Evolutionary conservation across 2,797 vertebrate species (phyloP), one percentile per base, ranked within the genome.

Genomic region (Adelosebastes latens): DNA sequence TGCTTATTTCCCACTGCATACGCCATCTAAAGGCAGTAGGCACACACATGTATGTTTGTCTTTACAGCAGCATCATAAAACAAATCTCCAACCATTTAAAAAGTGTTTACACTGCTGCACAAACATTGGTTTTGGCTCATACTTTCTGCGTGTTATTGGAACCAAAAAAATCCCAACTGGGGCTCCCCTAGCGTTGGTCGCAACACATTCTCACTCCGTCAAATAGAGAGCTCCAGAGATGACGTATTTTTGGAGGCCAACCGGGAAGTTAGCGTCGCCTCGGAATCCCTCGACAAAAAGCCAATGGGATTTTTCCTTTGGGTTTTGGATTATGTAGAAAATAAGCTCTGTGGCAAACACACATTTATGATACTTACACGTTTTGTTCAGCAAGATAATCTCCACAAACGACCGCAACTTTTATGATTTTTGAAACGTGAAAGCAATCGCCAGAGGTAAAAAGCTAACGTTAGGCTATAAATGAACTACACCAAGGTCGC

Each of bases 41-140:
- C 39, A 42, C 49, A 60, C 10, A 24, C 6, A 29, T 22, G 46
- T n/a, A 74, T 67, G 58, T 64, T 71, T 77, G 49, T 65, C 81
- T 70, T 64, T 46, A 58, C 12, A 56, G 13, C 20, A 9, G 56
- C 27, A 25, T 31, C 58, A 61, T 31, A 22, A 72, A 69, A 61
- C n/a, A 75, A 75, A 75, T 55, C 22, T 31, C 42, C 8, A 39
- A 55, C 22, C 42, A 68, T 67, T 72, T 55, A 32, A 16, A 80
- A 49, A 63, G 39, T 55, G 65, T 67, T 71, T 64, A 32, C 62
- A n/a, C 49, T 60, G 63, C 59, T 75, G 58, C 49, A 61, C 22
- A 72, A 53, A 68, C n/a, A 55, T 9, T 14, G 9, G 2, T 16
- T 7, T 4, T 60, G 25, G n/a, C 29, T 62, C 32, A 72, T 63